Base-by-base conservation (phyloP, 2,113 vertebrate genomes). In the Odocoileus hemionus region DNA sequence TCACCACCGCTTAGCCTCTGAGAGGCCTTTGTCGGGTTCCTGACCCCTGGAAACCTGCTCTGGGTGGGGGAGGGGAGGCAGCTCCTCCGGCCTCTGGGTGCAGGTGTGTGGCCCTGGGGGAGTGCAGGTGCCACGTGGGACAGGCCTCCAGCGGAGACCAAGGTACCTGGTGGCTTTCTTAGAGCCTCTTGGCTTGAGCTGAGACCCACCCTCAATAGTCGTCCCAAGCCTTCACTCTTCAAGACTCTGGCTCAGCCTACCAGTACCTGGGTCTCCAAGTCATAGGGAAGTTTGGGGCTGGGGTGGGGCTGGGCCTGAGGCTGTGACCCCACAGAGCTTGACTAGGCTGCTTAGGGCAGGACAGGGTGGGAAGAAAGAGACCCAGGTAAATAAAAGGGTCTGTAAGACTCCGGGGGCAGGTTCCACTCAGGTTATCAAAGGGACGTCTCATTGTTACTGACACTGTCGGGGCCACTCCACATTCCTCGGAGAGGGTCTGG, bases 291-390 rank as follows among this genome's bases (percentile, higher is more conserved):
- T 39, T 89, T n/a, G 16, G 33, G 26, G 45, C 84, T 92, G 47
- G 43, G 13, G 57, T 13, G 57, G 50, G 55, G n/a, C 67, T 55
- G 90, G 30, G n/a, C n/a, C 87, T 84, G 86, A 58, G 54, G 17
- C 86, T 88, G 82, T 21, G 45, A 57, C 33, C 52, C 33, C 36
- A 7, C 0, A 2, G 74, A 92, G n/a, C 54, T 54, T 14, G 6
- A 64, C 84, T 19, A 36, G 55, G 60, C n/a, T 94, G 98, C 96
- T 98, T 96, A 98, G 95, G 96, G 93, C 90, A 96, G 54, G 25
- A 97, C 94, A 93, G 91, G 60, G 85, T 94, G 92, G 94, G 94
- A 98, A 92, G 92, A 87, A 86, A 70, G 26, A 80, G n/a, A 91
- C 26, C 57, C 94, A 92, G 78, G 94, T 92, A 87, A 92, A 96